Base-by-base conservation (phyloP, 2,888 invertebrate species). In the Drosophila neotestacea region DNA sequence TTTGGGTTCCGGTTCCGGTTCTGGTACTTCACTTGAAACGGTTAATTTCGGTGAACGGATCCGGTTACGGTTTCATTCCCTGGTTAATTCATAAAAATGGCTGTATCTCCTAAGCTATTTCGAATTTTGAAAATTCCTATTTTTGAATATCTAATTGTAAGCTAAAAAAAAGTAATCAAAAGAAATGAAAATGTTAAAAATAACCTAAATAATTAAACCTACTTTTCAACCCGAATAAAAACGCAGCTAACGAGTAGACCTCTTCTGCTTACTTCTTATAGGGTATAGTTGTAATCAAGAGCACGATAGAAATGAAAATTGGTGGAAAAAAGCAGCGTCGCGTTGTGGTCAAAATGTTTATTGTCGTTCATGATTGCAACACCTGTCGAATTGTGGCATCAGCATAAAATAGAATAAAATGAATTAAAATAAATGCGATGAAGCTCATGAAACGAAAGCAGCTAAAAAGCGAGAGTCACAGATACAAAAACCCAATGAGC, bases 381-480 rank as follows among this genome's bases (percentile, higher is more conserved):
- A 80, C 80, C 79, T 80, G 80, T 61, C 74, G 64, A 74, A 69
- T 28, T 73, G 74, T 69, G 64, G 64, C 64, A 77, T 80, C 82
- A 74, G 80, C 80, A 79, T 73, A 55, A 77, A 72, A 65, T 70
- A 70, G 51, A 70, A 75, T 56, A 46, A 68, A 70, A 52, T 22
- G 22, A 22, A 22, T 22, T 41, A 34, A 71, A 22, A 36, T 73
- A 67, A 64, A 77, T 66, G 42, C 47, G 56, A 36, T 61, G 56
- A 78, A 77, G 61, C 61, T 62, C 27, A 48, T 27, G 41, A 56
- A 59, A 51, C 44, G 48, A 68, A 75, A 78, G 66, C 73, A 63
- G 47, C 16, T 48, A 47, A 61, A 70, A 38, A 38, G 27, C 38
- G 47, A 47, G 28, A 72, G 54, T 46, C 65, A 58, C 44, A 70